Conservation (phyloP, 2,113 vertebrate genomes). For the Jaculus jaculus region DNA sequence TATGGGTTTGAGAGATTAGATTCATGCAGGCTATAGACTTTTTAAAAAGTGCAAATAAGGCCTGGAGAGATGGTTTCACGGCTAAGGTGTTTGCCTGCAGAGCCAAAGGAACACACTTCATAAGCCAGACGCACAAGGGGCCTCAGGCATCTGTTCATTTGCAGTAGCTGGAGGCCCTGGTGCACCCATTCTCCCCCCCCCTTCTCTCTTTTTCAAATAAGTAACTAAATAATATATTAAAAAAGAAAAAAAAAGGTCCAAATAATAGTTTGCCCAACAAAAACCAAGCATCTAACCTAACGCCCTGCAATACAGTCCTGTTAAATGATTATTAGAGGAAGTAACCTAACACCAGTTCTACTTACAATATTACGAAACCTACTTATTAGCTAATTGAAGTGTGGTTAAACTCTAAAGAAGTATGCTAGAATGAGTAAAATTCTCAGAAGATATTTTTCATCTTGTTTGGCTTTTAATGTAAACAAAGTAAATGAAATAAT, state of each 20-base stretch:
- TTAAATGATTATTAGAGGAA: not conserved
- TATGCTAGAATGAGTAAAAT: not conserved
- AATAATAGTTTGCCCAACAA: not conserved
- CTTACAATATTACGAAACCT: not conserved
- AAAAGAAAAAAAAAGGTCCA: not conserved
- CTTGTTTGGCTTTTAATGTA: not conserved
- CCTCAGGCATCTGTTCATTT: no score
- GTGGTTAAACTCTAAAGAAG: not conserved
- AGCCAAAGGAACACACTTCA: no score
- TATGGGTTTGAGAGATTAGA: no score
- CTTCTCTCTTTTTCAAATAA: no score
- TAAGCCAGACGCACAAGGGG: no score
- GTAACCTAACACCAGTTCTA: not conserved
- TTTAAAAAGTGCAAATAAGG: no score
- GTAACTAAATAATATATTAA: no score
- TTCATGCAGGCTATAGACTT: no score
- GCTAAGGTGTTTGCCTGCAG: no score
- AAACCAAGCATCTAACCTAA: not conserved
- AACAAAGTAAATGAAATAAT: not conserved
- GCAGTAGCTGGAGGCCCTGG: no score
- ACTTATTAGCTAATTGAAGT: not conserved
- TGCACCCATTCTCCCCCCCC: no score
- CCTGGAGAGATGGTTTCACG: no score
- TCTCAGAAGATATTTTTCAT: not conserved
- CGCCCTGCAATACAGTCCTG: not conserved